A percentile compares a stretch with the other conserved stretches of the same genome.
phyloP scores from a whole-genome alignment of 2,888 invertebrate genomes.

The Sphecodes monilicornis region DNA sequence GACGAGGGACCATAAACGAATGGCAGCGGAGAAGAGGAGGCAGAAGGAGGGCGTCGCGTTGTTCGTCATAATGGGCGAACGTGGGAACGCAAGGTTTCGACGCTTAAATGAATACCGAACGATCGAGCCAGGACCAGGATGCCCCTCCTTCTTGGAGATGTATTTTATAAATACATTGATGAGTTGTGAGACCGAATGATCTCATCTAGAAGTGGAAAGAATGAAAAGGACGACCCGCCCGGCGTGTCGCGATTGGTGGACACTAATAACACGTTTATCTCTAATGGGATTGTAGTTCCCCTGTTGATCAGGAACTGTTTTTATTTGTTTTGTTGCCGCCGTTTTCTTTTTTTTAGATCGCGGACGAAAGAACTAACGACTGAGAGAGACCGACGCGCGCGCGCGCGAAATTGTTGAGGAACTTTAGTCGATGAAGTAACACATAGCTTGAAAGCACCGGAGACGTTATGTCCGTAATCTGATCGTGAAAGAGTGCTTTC shows the following conservation, averaged over 20 bases:
- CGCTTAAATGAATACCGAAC: conserved; percentile 32
- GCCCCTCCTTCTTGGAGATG: conserved; percentile 16
- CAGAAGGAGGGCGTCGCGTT: neutral
- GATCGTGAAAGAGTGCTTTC: neutral
- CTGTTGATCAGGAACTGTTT: conserved; percentile 18
- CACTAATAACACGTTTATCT: neutral
- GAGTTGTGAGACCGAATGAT: conserved; percentile 20
- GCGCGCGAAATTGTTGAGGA: neutral
- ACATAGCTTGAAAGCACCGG: neutral
- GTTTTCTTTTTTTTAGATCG: neutral
- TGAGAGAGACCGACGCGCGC: neutral
- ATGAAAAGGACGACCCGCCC: neutral
- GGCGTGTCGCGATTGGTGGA: conserved; percentile 12
- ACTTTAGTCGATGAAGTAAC: neutral
- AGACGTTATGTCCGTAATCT: neutral
- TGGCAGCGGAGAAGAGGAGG: neutral
- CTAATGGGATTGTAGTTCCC: neutral
- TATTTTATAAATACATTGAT: conserved; percentile 43
- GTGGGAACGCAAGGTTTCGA: conserved; percentile 40
- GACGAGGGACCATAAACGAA: neutral
- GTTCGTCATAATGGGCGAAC: conserved; percentile 17
- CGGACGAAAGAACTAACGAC: neutral
- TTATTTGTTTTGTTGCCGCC: conserved; percentile 8
- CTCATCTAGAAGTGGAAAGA: conserved; percentile 6
- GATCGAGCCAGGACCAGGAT: conserved; percentile 33